A percentile compares a stretch with the other conserved stretches of the same genome.
Evolutionary conservation across 2,888 invertebrate species (phyloP).

Genomic region (Abrostola tripartita): DNA sequence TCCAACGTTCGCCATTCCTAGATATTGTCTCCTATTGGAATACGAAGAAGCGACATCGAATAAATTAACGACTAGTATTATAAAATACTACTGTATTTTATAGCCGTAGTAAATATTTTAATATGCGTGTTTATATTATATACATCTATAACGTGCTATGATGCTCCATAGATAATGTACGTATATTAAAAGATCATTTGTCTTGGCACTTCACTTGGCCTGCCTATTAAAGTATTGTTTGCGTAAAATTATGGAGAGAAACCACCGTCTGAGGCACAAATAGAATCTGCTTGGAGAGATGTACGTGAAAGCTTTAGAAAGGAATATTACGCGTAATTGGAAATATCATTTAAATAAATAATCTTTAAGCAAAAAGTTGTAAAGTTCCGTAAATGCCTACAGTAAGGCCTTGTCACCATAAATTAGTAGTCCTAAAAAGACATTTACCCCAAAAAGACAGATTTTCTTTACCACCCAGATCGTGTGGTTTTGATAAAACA

Average conservation of each 20-base stretch:
- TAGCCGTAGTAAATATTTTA: conserved; percentile 35
- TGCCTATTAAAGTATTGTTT: conserved; percentile 23
- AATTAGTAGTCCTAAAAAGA: too few species aligned
- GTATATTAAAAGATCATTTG: conserved; percentile 17
- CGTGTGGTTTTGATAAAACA: too few species aligned
- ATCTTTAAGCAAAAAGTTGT: too few species aligned
- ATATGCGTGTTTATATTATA: conserved; percentile 20
- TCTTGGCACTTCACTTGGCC: conserved; percentile 14
- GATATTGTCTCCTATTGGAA: conserved; percentile 44
- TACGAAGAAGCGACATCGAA: conserved; percentile 37
- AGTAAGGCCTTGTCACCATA: too few species aligned
- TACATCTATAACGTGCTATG: conserved; percentile 21
- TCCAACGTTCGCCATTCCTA: conserved; percentile 60
- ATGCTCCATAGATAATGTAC: conserved; percentile 23
- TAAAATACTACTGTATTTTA: conserved; percentile 46
- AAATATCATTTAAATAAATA: background rate
- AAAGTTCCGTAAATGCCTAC: too few species aligned
- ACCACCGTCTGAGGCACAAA: conserved; percentile 8
- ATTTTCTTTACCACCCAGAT: too few species aligned
- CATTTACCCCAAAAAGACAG: too few species aligned
- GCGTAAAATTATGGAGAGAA: conserved; percentile 17
- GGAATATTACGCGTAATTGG: conserved; percentile 15
- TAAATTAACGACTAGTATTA: conserved; percentile 40
- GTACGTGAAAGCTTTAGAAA: conserved; percentile 27
- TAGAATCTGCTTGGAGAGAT: background rate